Base-by-base conservation (phyloP, 1,140 invertebrate genomes). In the Araneus ventricosus region DNA sequence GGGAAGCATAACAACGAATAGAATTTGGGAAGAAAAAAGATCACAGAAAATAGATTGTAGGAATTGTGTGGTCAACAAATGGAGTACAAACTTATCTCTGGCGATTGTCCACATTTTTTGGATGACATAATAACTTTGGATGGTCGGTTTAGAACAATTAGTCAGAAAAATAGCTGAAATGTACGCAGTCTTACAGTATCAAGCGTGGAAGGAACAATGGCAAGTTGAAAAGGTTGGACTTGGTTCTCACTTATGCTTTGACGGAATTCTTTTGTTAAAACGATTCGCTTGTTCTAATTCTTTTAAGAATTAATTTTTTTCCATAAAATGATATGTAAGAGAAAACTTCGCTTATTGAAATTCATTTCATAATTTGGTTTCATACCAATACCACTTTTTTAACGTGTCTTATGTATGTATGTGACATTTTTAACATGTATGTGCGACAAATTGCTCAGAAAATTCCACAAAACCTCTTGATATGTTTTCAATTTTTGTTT, bases 1-100 rank as follows among this genome's bases (percentile, higher is more conserved):
- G 30, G 52, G 52, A 82, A 80, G 75, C 88, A 90, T 41, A 61
- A 52, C 75, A 63, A 90, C 45, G n/a, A 39, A 27, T 90, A 80
- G 34, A 80, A 80, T 61, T 20, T 61, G 22, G 34, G 52, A 37
- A 61, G 20, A 59, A 52, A 82, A 52, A 52, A 24, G 22, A 90
- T 90, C 75, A 82, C 75, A 90, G 34, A 70, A 57, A 57, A 79
- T 45, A 30, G 61, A 20, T 59, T 17, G 17, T 86, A 37, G 82
- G 82, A 24, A 27, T 85, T 39, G 2, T 27, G 52, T 6, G 39
- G 45, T 41, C 79, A 45, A 84, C 39, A 84, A n/a, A 45, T 75
- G 17, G 20, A 17, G n/a, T 27, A 45, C 17, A 84, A 84, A 84
- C 22, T 45, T 20, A 39, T 67, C 37, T 88, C 22, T 39, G 34